Percentiles rank a stretch among this genome's conserved stretches.
Evolutionary conservation across 2,113 vertebrate species (phyloP).

Genomic region (Tetrao urogallus): DNA sequence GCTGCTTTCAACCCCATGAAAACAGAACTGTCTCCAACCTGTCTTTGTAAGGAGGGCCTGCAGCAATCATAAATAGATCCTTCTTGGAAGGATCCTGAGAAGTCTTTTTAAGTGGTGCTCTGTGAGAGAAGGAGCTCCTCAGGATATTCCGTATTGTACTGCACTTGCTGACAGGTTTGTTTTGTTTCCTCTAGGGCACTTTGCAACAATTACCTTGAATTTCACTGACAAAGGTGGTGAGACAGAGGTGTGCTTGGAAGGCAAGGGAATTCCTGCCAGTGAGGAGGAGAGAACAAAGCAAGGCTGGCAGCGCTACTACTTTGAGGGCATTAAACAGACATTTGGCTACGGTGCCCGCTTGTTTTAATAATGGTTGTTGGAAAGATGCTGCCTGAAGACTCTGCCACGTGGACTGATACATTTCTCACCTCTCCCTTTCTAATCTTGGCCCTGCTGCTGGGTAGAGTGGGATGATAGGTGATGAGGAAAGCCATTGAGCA

Average conservation of each 20-base stretch:
- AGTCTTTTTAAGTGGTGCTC: not conserved
- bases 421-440: conserved; percentile 69
- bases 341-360: conserved; percentile 92
- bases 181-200: conserved; percentile 82
- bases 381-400: conserved; percentile 49
- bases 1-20: not conserved
- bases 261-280: conserved; percentile 83
- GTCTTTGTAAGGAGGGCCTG: not conserved
- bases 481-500: conserved; percentile 70
- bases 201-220: conserved; percentile 85
- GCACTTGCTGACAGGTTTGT: not conserved
- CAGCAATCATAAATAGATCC: not conserved
- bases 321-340: conserved; percentile 93
- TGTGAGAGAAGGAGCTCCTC: not conserved
- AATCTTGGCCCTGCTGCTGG: conserved; percentile 61
- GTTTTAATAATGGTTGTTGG: conserved; percentile 76
- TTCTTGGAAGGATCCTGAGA: not conserved
- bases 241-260: conserved; percentile 87
- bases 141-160: no score
- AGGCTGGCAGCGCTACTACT: conserved; percentile 94
- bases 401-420: conserved; percentile 71
- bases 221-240: conserved; percentile 84
- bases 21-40: not conserved
- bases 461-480: conserved; percentile 75
- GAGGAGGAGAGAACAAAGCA: conserved; percentile 90